Conservation (phyloP, 2,113 vertebrate genomes). For the Ophiodon elongatus region DNA sequence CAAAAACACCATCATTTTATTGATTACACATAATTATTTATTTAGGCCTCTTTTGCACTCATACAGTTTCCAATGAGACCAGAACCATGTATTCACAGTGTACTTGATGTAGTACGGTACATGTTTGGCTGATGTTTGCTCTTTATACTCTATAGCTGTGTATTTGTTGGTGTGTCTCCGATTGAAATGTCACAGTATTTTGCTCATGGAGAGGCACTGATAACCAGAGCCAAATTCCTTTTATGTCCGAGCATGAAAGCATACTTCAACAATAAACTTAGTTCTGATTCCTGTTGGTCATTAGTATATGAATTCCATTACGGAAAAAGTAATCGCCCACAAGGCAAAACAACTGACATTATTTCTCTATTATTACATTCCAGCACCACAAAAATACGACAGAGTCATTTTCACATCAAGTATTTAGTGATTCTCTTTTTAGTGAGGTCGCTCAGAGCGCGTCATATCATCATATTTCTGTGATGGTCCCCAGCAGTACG, state of each 20-base stretch:
- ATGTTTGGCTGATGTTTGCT: not conserved
- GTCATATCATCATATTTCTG: slow-evolving; percentile 34
- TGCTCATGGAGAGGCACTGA: no score
- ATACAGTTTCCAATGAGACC: not conserved
- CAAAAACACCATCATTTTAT: not conserved
- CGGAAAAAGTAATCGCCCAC: not conserved
- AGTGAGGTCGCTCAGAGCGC: slow-evolving; percentile 18
- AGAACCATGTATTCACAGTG: not conserved
- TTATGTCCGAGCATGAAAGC: not conserved
- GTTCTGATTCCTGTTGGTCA: not conserved
- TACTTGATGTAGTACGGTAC: not conserved
- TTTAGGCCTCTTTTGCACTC: not conserved
- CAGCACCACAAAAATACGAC: not conserved
- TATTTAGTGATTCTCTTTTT: slow-evolving; percentile 38
- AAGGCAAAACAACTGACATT: not conserved
- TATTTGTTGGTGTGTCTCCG: no score
- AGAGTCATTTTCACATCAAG: not conserved
- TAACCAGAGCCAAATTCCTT: not conserved
- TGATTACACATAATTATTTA: slow-evolving; percentile 17
- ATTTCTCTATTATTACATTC: slow-evolving; percentile 13
- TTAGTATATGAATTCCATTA: not conserved
- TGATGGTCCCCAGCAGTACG: slow-evolving; percentile 18
- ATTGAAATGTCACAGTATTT: not conserved
- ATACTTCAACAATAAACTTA: not conserved
- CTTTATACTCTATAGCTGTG: no score